Percentiles rank a stretch among this genome's conserved stretches.
Conservation (phyloP, 2,888 invertebrate species). For the Spialia ferax region DNA sequence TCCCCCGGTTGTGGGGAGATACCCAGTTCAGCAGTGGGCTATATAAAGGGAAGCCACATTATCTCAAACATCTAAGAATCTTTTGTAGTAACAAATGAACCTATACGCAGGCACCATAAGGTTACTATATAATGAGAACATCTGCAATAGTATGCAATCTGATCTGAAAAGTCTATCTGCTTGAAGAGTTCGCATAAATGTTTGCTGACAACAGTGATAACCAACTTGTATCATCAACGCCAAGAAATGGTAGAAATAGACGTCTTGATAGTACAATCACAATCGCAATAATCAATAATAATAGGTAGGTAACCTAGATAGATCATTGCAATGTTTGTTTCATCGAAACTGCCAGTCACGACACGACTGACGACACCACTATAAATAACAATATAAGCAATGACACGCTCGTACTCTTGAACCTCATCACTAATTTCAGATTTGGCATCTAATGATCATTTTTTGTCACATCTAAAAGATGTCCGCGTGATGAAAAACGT, state of each 20-base stretch:
- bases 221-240: too few species aligned
- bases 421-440: not conserved
- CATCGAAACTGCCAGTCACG: not conserved
- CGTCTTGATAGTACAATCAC: not conserved
- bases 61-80: too few species aligned
- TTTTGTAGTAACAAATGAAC: too few species aligned
- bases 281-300: not conserved
- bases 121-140: too few species aligned
- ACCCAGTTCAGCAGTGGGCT: too few species aligned
- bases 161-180: too few species aligned
- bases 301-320: not conserved
- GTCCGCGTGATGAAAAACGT: not conserved
- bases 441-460: not conserved
- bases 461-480: not conserved
- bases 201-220: too few species aligned
- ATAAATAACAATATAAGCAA: constrained; percentile 4
- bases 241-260: not conserved
- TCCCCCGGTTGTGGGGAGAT: too few species aligned
- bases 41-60: too few species aligned
- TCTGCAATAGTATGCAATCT: too few species aligned
- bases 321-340: not conserved
- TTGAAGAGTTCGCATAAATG: too few species aligned
- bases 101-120: too few species aligned
- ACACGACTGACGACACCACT: not conserved
- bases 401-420: constrained; percentile 1